phyloP scores from a whole-genome alignment of 2,888 invertebrate species.

The Syrphus vitripennis region DNA sequence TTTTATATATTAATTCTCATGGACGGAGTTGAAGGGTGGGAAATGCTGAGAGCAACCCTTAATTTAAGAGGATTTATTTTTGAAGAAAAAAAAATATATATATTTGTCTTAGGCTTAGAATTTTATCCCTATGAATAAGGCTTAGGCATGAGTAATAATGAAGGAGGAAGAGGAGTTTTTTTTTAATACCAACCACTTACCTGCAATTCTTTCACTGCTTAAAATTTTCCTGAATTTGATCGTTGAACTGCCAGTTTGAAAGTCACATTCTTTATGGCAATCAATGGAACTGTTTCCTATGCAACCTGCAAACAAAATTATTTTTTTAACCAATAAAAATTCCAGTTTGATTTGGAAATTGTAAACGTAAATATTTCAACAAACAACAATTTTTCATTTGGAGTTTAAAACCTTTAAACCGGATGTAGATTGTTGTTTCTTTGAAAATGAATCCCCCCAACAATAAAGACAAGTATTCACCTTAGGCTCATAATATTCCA shows the following conservation, averaged over 20 bases:
- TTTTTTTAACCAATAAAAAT: no score
- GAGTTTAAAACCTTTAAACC: no score
- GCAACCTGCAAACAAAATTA: conserved; percentile 74
- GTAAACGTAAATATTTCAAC: no score
- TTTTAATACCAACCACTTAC: neutral
- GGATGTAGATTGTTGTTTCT: no score
- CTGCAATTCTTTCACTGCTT: conserved; percentile 41
- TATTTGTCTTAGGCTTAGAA: neutral
- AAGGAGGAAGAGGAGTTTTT: neutral
- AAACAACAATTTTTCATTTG: no score
- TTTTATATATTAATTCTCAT: neutral
- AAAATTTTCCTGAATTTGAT: neutral
- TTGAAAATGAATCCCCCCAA: no score
- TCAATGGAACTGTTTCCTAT: conserved; percentile 75
- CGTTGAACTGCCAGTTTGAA: conserved; percentile 68
- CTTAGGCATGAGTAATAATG: no score
- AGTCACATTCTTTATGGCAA: conserved; percentile 79
- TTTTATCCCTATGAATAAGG: neutral
- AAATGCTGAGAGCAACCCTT: neutral
- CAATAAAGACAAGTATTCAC: no score
- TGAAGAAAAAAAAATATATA: neutral
- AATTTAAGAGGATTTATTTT: neutral
- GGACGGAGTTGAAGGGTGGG: neutral
- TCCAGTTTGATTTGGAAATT: no score
- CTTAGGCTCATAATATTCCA: no score